Percentiles rank a stretch among this genome's conserved stretches.
Evolutionary conservation across 2,113 vertebrate genomes (phyloP).

Genomic region (Petrocephalus microphthalmus): DNA sequence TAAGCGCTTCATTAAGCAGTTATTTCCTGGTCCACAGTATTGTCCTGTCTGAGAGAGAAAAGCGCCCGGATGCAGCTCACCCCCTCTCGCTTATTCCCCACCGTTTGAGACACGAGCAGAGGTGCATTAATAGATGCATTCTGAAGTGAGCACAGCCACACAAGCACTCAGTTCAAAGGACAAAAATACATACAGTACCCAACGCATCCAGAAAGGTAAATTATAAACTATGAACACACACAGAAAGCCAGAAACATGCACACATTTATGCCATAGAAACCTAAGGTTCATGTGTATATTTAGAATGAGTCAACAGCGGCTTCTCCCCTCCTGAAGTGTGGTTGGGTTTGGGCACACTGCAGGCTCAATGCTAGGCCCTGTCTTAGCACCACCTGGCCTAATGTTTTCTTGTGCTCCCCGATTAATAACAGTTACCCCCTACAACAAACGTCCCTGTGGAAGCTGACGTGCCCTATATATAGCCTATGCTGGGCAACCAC

Average conservation of each 20-base stretch:
- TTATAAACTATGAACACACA: neutral
- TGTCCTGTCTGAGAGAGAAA: neutral
- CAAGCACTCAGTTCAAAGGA: neutral
- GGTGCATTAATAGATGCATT: neutral
- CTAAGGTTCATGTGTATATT: neutral
- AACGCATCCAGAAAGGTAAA: neutral
- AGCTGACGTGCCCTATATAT: constrained; percentile 44
- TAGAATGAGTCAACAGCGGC: constrained; percentile 5
- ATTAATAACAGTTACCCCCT: constrained; percentile 5
- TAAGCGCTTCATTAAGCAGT: neutral
- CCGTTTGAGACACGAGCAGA: neutral
- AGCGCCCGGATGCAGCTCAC: neutral
- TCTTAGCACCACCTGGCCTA: constrained; percentile 32
- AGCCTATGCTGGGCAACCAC: constrained; percentile 50
- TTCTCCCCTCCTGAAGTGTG: constrained; percentile 11
- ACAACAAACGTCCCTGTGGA: neutral
- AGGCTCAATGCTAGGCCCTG: constrained; percentile 47
- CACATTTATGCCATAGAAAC: neutral
- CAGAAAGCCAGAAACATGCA: neutral
- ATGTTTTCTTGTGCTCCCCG: neutral
- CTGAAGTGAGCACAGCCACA: neutral
- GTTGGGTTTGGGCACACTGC: neutral
- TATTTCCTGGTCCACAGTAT: neutral
- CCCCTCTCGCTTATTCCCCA: neutral
- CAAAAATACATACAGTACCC: neutral